Evolutionary conservation across 1,140 invertebrate genomes (phyloP).

Genomic region (Ctenoplectra terminalis): DNA sequence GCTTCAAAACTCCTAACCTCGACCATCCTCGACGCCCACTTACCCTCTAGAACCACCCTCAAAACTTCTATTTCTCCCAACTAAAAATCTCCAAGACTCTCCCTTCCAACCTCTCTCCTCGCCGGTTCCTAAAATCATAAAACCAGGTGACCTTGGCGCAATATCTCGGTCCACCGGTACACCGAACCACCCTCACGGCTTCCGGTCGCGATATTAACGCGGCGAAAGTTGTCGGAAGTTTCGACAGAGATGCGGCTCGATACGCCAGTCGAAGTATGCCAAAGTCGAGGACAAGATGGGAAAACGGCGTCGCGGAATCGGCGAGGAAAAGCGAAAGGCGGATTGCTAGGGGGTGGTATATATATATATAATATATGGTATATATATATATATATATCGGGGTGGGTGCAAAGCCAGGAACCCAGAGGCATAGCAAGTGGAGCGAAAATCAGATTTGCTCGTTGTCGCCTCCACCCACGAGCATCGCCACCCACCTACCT

Average conservation of each 20-base stretch:
- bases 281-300: conserved; percentile 72
- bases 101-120: too few species aligned
- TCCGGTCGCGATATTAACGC: conserved; percentile 37
- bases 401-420: conserved; percentile 42
- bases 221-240: conserved; percentile 45
- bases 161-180: background rate
- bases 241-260: conserved; percentile 52
- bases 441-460: conserved; percentile 83
- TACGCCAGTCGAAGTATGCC: conserved; percentile 76
- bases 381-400: conserved; percentile 3
- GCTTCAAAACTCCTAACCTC: too few species aligned
- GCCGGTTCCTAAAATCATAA: background rate
- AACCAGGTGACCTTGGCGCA: conserved; percentile 24
- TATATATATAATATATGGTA: background rate
- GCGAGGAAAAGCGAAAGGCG: conserved; percentile 42
- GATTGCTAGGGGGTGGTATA: background rate
- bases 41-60: too few species aligned
- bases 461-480: conserved; percentile 80
- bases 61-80: too few species aligned
- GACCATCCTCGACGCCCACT: too few species aligned
- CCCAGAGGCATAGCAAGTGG: conserved; percentile 76
- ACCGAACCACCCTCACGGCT: background rate
- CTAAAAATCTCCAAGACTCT: too few species aligned
- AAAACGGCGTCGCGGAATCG: conserved; percentile 25
- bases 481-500: conserved; percentile 66